Base-by-base conservation (phyloP, 2,888 invertebrate genomes). In the Exephanes ischioxanthus region DNA sequence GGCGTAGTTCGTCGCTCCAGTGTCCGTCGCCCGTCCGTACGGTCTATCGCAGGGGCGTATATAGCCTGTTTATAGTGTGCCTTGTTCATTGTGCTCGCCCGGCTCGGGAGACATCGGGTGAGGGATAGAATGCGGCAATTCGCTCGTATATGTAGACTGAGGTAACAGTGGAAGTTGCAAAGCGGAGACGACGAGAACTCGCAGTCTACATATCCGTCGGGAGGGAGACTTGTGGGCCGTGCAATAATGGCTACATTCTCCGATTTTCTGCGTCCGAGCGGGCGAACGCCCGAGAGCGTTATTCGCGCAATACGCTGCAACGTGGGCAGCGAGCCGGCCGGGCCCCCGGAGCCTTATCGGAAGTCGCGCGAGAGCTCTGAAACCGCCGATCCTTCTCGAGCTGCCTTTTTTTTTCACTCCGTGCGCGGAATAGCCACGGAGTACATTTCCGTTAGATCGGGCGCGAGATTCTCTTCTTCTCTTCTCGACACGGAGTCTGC, bases 171-270 rank as follows among this genome's bases (percentile, higher is more conserved):
- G 63, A 63, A 63, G 63, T 63, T 63, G 16, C 63, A 33, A 33
- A 33, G 63, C 16, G 30, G 63, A 30, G 63, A 63, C 63, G 63
- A 16, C 63, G 33, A 75, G 61, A 73, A 45, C 61, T 63, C 41
- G 70, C 19, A 70, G 61, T 79, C 70, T 71, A 79, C 77, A 53
- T 71, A 83, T 80, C 53, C 75, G 37, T 73, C 61, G 68, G 58
- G 61, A 61, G 37, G 68, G 75, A 76, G 55, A 51, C 72, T 68
- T 66, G 83, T 83, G 81, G 78, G 90, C 89, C 87, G 84, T 88
- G 88, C 90, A 90, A 91, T 90, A 92, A 92, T 91, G 91, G 89
- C 86, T 88, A 80, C 90, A 89, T 91, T 91, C 91, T 89, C 87
- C 87, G 91, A 92, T 91, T 91, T 91, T 90, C 90, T 89, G 89